These are phyloP conservation scores for Nemurella pictetii DNA, from an alignment of 2,888 invertebrate genomes.

Conservation along the genomic window DNA sequence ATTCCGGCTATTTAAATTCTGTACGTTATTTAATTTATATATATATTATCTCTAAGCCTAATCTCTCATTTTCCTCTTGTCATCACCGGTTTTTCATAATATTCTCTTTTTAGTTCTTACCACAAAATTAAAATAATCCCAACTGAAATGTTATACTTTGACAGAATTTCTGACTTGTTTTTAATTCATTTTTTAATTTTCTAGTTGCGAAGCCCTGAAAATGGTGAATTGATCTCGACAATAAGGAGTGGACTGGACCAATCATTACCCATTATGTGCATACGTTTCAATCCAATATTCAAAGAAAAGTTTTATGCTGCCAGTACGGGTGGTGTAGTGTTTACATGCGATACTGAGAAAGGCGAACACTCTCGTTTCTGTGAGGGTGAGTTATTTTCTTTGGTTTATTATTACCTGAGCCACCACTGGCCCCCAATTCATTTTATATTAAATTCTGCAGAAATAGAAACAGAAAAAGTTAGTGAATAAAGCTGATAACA, in stretches of 20 bases:
- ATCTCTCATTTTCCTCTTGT: no score
- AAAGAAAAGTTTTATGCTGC: conserved; percentile 48
- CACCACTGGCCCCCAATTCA: no score
- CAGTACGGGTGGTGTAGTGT: conserved; percentile 49
- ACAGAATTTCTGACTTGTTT: not conserved
- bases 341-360: conserved; percentile 46
- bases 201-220: conserved; percentile 48
- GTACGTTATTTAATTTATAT: no score
- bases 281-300: conserved; percentile 47
- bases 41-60: no score
- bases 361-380: conserved; percentile 46
- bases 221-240: conserved; percentile 45
- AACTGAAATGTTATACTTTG: not conserved
- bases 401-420: no score
- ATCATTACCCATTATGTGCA: conserved; percentile 48
- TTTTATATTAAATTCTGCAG: no score
- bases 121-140: no score
- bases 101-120: no score
- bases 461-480: not conserved
- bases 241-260: conserved; percentile 46
- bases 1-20: no score
- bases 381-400: conserved; percentile 46
- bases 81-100: no score
- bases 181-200: not conserved
- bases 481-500: no score